Evolutionary conservation across 2,888 invertebrate species (phyloP).

Genomic region (Idaea dimidiata): DNA sequence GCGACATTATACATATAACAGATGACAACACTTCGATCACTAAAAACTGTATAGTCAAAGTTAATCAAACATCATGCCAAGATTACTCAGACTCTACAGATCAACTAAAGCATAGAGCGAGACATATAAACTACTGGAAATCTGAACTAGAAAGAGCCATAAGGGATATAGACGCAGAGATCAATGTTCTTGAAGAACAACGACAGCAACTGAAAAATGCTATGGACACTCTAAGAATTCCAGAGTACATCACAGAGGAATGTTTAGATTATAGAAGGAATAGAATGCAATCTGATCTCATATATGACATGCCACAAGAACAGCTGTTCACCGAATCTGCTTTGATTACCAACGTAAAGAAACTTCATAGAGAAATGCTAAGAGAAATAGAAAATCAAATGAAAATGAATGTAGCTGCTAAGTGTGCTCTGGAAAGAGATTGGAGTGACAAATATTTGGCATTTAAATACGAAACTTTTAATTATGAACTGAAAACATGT

Average conservation of each 20-base stretch:
- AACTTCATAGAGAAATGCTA: slow-evolving; percentile 82
- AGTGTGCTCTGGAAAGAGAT: slow-evolving; percentile 89
- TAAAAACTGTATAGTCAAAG: slow-evolving; percentile 71
- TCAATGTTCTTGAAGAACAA: slow-evolving; percentile 54
- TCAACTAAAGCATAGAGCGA: slow-evolving; percentile 60
- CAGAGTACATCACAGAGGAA: slow-evolving; percentile 81
- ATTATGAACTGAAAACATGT: slow-evolving; percentile 85
- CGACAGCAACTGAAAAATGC: slow-evolving; percentile 74
- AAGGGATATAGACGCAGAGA: slow-evolving; percentile 67
- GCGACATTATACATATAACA: slow-evolving; percentile 65
- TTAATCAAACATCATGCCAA: slow-evolving; percentile 66
- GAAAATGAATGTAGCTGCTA: slow-evolving; percentile 87
- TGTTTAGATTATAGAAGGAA: slow-evolving; percentile 84
- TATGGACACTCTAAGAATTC: slow-evolving; percentile 59
- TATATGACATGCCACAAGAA: slow-evolving; percentile 88
- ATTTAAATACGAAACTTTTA: slow-evolving; percentile 87
- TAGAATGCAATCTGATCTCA: slow-evolving; percentile 86
- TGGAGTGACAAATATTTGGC: slow-evolving; percentile 94
- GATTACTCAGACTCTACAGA: slow-evolving; percentile 68
- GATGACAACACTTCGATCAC: slow-evolving; percentile 67
- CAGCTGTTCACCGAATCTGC: slow-evolving; percentile 87
- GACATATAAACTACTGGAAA: slow-evolving; percentile 75
- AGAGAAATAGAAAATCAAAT: slow-evolving; percentile 86
- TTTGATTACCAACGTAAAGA: slow-evolving; percentile 85
- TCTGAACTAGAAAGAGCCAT: slow-evolving; percentile 67